Conservation (phyloP, 1,140 invertebrate genomes). For the Temnothorax curvispinosus region DNA sequence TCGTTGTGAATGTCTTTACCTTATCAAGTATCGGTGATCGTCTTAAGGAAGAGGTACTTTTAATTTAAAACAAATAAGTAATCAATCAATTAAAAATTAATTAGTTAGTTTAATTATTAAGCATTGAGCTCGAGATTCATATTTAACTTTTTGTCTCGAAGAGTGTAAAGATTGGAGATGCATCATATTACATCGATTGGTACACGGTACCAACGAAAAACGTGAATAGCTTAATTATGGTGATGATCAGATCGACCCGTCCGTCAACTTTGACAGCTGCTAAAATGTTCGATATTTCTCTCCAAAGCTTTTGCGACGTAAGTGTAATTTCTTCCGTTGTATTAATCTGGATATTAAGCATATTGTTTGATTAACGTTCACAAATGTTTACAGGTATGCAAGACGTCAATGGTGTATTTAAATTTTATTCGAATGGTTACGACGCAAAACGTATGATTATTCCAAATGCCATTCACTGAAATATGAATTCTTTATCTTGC, state of each 20-base stretch:
- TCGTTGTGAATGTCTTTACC: conserved; percentile 78
- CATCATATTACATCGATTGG: conserved; percentile 74
- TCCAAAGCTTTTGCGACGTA: conserved; percentile 76
- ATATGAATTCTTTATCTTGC: neutral
- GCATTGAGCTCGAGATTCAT: neutral
- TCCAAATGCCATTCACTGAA: neutral
- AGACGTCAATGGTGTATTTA: conserved; percentile 79
- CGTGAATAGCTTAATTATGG: conserved; percentile 64
- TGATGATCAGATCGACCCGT: conserved; percentile 72
- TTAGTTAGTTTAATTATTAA: neutral
- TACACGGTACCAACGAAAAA: conserved; percentile 73
- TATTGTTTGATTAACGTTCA: neutral
- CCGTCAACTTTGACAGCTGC: conserved; percentile 73
- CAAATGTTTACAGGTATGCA: conserved; percentile 72
- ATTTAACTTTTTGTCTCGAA: conserved; percentile 34
- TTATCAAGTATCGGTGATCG: conserved; percentile 77
- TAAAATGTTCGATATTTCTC: conserved; percentile 77
- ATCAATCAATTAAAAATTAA: neutral
- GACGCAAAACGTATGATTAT: conserved; percentile 8
- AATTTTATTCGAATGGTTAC: conserved; percentile 77
- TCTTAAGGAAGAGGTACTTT: conserved; percentile 76
- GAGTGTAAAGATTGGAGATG: conserved; percentile 73
- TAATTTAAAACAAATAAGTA: neutral
- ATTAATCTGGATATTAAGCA: neutral
- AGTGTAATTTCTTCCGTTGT: neutral